These are phyloP conservation scores for Rhyacophila brunnea DNA, from an alignment of 1,140 invertebrate species.

Conservation along the genomic window DNA sequence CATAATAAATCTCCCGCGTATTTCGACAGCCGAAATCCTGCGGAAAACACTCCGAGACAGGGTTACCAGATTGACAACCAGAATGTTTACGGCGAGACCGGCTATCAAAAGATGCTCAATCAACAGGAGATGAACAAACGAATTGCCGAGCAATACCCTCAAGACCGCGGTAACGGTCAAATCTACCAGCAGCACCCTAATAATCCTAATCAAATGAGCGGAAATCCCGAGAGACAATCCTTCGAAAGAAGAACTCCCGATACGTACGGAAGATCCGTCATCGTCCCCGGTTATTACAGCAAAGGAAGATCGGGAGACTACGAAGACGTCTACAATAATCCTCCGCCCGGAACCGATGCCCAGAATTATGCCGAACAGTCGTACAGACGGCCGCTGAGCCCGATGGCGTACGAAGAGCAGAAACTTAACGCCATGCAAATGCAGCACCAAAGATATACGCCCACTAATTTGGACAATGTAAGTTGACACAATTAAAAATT, in stretches of 20 bases:
- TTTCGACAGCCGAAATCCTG: conserved; percentile 50
- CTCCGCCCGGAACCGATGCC: conserved; percentile 38
- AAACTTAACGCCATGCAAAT: conserved; percentile 38
- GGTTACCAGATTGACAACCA: conserved; percentile 36
- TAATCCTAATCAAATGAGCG: conserved; percentile 6
- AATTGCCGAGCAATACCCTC: conserved; percentile 20
- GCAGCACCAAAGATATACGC: conserved; percentile 44
- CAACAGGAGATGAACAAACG: conserved; percentile 28
- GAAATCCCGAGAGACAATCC: conserved; percentile 41
- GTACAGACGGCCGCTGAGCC: conserved; percentile 45
- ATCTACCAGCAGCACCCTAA: conserved; percentile 20
- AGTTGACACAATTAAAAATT: neutral
- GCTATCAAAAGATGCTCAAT: conserved; percentile 38
- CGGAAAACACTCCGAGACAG: conserved; percentile 39
- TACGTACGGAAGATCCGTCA: conserved; percentile 70
- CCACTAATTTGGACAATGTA: conserved; percentile 41
- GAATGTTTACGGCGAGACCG: conserved; percentile 22
- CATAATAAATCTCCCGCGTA: conserved; percentile 42
- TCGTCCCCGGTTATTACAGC: conserved; percentile 45
- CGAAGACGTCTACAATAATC: conserved; percentile 70
- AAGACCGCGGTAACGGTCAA: conserved; percentile 18
- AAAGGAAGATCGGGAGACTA: conserved; percentile 65
- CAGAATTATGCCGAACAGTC: conserved; percentile 43
- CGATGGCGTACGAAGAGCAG: conserved; percentile 44
- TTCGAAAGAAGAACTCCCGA: conserved; percentile 76